Base-by-base conservation (phyloP, 2,888 invertebrate species). In the Troilus luridus region DNA sequence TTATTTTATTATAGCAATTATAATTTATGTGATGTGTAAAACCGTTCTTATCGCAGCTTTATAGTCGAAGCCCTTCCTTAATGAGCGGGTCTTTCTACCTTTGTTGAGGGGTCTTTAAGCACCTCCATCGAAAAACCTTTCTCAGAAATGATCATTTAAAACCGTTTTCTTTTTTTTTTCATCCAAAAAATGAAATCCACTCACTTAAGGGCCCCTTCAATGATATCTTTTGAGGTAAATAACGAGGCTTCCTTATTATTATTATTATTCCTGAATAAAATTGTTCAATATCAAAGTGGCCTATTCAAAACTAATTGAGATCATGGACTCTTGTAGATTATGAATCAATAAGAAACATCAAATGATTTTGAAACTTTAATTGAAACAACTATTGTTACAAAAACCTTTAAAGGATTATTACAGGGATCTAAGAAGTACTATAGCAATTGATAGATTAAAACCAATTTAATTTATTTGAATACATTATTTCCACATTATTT, bases 141-240 rank as follows among this genome's bases (percentile, higher is more conserved):
- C 67, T 67, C 24, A 67, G 67, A 67, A 67, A 67, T 67, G 67
- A 67, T 67, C 24, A 67, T 67, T 67, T 67, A 67, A 67, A 67
- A 67, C 3, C 24, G 12, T 24, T 24, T 67, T 24, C 2, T 67
- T 21, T 67, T 24, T 24, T 12, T n/a, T 64, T 0, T 24, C 24
- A 12, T 24, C 24, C 67, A 12, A 67, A 67, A 67, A 67, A 67
- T 67, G 24, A 67, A 67, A 67, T 67, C 67, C 24, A 12, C 12
- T 12, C 67, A 67, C 67, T 67, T 24, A 67, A 14, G 24, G 41
- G 41, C 5, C 67, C 24, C 67, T 67, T 67, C 67, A 67, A 67
- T 24, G 67, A 67, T 67, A 67, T 27, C 67, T 67, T 67, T 67
- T 24, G 67, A 67, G 67, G 24, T 67, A 24, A 67, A 67, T 67